Percentiles rank a stretch among this genome's conserved stretches.
These are phyloP conservation scores for Potorous gilbertii DNA, from an alignment of 2,797 vertebrate genomes.

Conservation along the genomic window DNA sequence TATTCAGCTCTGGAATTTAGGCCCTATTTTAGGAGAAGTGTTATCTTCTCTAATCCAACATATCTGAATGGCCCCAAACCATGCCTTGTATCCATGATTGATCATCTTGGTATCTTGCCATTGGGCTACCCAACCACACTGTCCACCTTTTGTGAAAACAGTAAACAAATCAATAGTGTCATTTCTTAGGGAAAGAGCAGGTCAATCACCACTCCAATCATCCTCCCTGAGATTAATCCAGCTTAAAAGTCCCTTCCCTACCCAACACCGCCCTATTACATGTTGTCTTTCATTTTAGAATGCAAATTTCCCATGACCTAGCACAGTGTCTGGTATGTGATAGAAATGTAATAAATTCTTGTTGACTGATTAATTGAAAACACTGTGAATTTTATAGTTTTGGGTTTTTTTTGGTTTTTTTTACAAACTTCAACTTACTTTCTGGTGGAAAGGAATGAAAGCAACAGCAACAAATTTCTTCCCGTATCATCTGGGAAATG, in stretches of 20 bases:
- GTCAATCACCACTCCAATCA: background rate
- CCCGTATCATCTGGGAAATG: slow-evolving; percentile 29
- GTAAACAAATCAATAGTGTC: background rate
- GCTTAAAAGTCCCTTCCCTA: background rate
- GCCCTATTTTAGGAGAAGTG: background rate
- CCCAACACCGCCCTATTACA: background rate
- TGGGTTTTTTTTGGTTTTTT: slow-evolving; percentile 53
- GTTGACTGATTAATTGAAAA: background rate
- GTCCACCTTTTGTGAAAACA: background rate
- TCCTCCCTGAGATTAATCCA: background rate
- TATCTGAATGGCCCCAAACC: background rate
- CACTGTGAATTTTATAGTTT: background rate
- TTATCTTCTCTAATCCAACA: background rate
- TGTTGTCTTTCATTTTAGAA: background rate
- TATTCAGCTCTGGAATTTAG: background rate
- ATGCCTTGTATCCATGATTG: background rate
- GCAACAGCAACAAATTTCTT: slow-evolving; percentile 57
- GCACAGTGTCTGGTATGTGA: background rate
- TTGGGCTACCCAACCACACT: background rate
- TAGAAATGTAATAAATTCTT: background rate
- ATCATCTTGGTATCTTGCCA: background rate
- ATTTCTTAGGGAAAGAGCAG: background rate
- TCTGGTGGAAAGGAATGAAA: slow-evolving; percentile 36
- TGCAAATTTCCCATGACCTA: background rate
- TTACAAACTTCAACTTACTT: slow-evolving; percentile 22